Percentiles rank a stretch among this genome's conserved stretches.
These are phyloP conservation scores for Cynoglossus semilaevis DNA, from an alignment of 2,113 vertebrate genomes.

Conservation along the genomic window DNA sequence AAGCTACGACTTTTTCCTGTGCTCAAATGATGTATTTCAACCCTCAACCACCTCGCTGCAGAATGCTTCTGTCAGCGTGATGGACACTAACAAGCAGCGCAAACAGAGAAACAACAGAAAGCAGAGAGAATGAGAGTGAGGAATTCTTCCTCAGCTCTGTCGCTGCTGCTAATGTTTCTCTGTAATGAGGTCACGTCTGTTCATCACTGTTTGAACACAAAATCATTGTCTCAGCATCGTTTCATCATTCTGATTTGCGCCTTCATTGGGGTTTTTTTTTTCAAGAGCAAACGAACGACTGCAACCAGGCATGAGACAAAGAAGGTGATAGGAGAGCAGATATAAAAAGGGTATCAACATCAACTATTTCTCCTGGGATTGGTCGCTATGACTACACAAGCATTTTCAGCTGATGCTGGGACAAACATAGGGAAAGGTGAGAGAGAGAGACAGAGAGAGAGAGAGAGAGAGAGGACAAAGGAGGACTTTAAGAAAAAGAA, in stretches of 20 bases:
- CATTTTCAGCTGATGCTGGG: slow-evolving; percentile 53
- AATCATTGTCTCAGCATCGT: slow-evolving; percentile 17
- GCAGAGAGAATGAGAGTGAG: background rate
- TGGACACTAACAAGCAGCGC: slow-evolving; percentile 9
- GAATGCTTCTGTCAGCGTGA: background rate
- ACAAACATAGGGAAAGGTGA: slow-evolving; percentile 40
- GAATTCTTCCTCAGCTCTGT: slow-evolving; percentile 4
- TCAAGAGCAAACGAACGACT: slow-evolving; percentile 22
- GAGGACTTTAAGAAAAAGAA: too few relatives aligned
- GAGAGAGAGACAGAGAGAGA: slow-evolving; percentile 7
- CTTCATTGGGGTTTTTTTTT: background rate
- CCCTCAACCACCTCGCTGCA: background rate
- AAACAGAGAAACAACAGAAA: background rate
- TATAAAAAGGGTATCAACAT: slow-evolving; percentile 48
- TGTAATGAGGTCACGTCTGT: slow-evolving; percentile 19
- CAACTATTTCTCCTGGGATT: slow-evolving; percentile 68
- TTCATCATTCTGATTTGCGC: slow-evolving; percentile 11
- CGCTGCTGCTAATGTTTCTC: background rate
- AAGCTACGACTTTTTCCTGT: background rate
- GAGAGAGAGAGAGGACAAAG: slow-evolving; percentile 9
- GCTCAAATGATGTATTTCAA: background rate
- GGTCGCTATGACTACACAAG: slow-evolving; percentile 70
- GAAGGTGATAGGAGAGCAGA: slow-evolving; percentile 35
- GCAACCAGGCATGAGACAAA: slow-evolving; percentile 49
- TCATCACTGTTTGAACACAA: slow-evolving; percentile 5